phyloP scores from a whole-genome alignment of 2,888 invertebrate species.

The Teleiodes luculella region DNA sequence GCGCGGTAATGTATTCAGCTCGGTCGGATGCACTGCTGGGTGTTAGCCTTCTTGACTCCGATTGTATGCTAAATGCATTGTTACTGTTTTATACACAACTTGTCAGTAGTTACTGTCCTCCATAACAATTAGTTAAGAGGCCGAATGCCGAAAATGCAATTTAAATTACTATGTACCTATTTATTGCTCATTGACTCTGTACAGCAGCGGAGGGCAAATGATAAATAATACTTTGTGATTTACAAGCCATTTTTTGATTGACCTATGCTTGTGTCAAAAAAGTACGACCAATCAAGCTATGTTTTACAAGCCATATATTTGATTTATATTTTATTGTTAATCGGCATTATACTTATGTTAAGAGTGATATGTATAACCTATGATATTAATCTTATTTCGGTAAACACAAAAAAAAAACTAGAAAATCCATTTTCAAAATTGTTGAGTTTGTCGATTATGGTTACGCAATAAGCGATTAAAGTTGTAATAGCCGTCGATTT shows the following conservation, averaged over 20 bases:
- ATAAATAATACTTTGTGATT: no score
- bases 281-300: no score
- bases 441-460: not conserved
- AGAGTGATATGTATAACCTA: no score
- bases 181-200: no score
- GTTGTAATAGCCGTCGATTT: slow-evolving; percentile 15
- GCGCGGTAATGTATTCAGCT: slow-evolving; percentile 8
- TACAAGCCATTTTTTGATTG: no score
- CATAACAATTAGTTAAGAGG: not conserved
- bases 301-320: no score
- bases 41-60: slow-evolving; percentile 23
- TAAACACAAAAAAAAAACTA: no score
- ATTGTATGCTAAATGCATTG: slow-evolving; percentile 30
- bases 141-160: not conserved
- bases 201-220: no score
- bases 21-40: slow-evolving; percentile 1
- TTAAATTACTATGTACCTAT: not conserved
- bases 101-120: not conserved
- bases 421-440: slow-evolving; percentile 2
- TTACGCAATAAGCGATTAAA: slow-evolving; percentile 10
- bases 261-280: no score
- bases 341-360: no score
- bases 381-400: no score
- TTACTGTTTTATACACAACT: slow-evolving; percentile 16
- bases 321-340: no score